These are phyloP conservation scores for Rhynchophorus ferrugineus DNA, from an alignment of 1,140 invertebrate species.

Conservation along the genomic window DNA sequence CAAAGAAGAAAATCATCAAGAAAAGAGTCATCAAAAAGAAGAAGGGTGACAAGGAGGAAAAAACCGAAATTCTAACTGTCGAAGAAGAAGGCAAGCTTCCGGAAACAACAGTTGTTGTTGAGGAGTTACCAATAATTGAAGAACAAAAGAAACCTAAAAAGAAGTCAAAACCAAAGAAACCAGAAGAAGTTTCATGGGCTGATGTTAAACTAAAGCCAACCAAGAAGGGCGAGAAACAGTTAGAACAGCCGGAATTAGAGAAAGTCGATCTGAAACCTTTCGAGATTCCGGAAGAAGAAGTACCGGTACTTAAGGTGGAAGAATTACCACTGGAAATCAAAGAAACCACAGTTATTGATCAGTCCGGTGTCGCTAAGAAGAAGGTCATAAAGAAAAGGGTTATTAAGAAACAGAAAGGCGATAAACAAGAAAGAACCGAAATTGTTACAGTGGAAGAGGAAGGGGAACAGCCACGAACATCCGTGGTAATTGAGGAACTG, in stretches of 20 bases:
- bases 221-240: slow-evolving; percentile 34
- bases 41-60: slow-evolving; percentile 31
- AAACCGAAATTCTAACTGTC: slow-evolving; percentile 33
- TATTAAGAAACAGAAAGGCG: slow-evolving; percentile 19
- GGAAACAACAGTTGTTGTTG: slow-evolving; percentile 34
- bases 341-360: slow-evolving; percentile 8
- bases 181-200: slow-evolving; percentile 39
- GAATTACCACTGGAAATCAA: slow-evolving; percentile 8
- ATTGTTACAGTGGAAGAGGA: slow-evolving; percentile 42
- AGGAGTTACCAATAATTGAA: slow-evolving; percentile 10
- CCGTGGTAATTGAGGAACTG: slow-evolving; percentile 30
- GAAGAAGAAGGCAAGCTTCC: slow-evolving; percentile 36
- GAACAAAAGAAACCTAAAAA: neutral
- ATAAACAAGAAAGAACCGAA: slow-evolving; percentile 17
- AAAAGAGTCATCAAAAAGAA: slow-evolving; percentile 34
- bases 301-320: slow-evolving; percentile 1
- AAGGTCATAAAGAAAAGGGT: slow-evolving; percentile 32
- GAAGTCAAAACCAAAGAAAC: slow-evolving; percentile 23
- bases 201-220: slow-evolving; percentile 44
- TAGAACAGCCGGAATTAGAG: slow-evolving; percentile 39
- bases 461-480: slow-evolving; percentile 35
- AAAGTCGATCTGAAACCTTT: slow-evolving; percentile 41
- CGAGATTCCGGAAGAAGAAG: slow-evolving; percentile 21
- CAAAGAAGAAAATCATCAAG: slow-evolving; percentile 26
- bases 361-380: slow-evolving; percentile 21